phyloP scores from a whole-genome alignment of 1,140 invertebrate species.

The Drosophila teissieri region DNA sequence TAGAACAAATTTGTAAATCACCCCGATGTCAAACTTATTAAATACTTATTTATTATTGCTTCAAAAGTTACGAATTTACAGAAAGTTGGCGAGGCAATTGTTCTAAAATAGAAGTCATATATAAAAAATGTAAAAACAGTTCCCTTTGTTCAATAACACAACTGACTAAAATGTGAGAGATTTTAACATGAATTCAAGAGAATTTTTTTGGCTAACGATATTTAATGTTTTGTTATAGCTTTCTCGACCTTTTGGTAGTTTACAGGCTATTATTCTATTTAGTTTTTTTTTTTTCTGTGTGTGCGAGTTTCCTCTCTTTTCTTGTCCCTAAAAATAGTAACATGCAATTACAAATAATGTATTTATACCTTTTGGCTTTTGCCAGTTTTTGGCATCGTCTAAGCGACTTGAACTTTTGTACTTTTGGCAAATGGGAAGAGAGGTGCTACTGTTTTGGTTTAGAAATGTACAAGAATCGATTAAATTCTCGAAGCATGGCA shows the following conservation, averaged over 20 bases:
- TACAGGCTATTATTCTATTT: slow-evolving; percentile 20
- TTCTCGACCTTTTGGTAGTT: slow-evolving; percentile 10
- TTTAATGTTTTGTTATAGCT: neutral
- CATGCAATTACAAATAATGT: slow-evolving; percentile 64
- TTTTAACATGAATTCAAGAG: too few relatives aligned
- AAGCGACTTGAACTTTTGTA: slow-evolving; percentile 71
- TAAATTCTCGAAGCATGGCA: too few relatives aligned
- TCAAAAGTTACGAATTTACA: too few relatives aligned
- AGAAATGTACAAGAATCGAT: neutral
- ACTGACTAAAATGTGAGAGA: too few relatives aligned
- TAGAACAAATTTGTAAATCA: too few relatives aligned
- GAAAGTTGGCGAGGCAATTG: too few relatives aligned
- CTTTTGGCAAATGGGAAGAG: slow-evolving; percentile 62
- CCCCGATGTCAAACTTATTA: too few relatives aligned
- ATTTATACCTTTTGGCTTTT: slow-evolving; percentile 54
- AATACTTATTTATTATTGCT: too few relatives aligned
- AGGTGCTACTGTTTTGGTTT: slow-evolving; percentile 32
- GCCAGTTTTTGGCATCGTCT: slow-evolving; percentile 55
- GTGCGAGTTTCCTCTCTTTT: slow-evolving; percentile 5
- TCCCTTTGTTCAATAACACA: too few relatives aligned
- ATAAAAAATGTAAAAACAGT: too few relatives aligned
- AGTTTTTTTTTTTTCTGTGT: slow-evolving; percentile 31
- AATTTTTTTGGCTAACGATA: too few relatives aligned
- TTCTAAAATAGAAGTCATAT: too few relatives aligned
- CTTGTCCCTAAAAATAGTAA: slow-evolving; percentile 46